Base-by-base conservation (phyloP, 2,113 vertebrate species). In the Cinclus mexicanus region DNA sequence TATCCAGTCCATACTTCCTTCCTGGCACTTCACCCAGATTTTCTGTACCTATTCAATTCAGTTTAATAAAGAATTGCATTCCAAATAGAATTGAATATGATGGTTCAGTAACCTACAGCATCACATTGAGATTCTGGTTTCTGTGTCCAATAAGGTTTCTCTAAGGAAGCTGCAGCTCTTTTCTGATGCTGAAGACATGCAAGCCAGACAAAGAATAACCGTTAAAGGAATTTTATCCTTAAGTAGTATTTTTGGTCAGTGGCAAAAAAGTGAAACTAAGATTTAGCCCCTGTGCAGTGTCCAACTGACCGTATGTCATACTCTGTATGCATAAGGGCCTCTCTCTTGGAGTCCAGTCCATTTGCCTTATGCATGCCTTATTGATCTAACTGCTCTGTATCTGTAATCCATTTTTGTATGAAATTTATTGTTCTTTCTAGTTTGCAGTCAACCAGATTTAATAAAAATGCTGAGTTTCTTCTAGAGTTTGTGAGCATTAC, bases 1-100 rank as follows among this genome's bases (percentile, higher is more conserved):
- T 44, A 71, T 82, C 69, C 44, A 92, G 61, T 41, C 77, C 61
- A 68, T 70, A 37, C 70, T 87, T 95, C 61, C 74, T 87, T 93
- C 75, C 71, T 90, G 74, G 63, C 28, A 39, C 16, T 83, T 93
- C 46, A 90, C 26, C 9, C 78, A 77, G 29, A 26, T 83, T 95
- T 87, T 68, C 63, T 4, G 2, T 76, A 83, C 39, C 61, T 89
- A 80, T 87, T 94, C 61, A 87, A 21, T 57, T 84, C 53, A 61
- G 26, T 76, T 80, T 50, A 91, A 61, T 79, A 26, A 82, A 49
- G n/a, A 72, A 87, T 49, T 94, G 24, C 15, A 53, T 74, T 91
- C 89, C 80, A 35, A 64, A 14, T 94, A 12, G 76, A 68, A 71
- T 22, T 87, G 21, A 55, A 14, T 77, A 33, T 74, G 64, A 59